phyloP scores from a whole-genome alignment of 2,113 vertebrate species.

The Syrrhaptes paradoxus region DNA sequence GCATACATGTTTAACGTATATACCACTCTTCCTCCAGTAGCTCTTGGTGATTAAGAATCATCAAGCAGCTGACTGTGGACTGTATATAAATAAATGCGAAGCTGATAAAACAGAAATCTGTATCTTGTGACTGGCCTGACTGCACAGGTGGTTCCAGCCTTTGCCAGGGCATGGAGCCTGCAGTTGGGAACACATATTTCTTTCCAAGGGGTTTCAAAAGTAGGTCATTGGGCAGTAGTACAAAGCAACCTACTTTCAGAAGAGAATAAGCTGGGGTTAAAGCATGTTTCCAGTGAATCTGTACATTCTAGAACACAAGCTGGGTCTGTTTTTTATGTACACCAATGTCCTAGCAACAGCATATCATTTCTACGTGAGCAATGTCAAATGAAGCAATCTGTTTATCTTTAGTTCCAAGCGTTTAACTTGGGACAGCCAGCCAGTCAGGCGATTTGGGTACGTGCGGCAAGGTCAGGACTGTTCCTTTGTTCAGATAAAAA shows the following conservation, averaged over 20 bases:
- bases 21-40: background rate
- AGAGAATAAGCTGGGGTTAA: background rate
- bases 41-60: background rate
- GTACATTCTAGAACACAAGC: slow-evolving; percentile 29
- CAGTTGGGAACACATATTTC: slow-evolving; percentile 5
- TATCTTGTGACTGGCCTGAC: slow-evolving; percentile 26
- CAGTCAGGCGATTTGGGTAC: background rate
- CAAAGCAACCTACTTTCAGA: slow-evolving; percentile 39
- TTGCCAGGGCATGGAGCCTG: slow-evolving; percentile 19
- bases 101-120: slow-evolving; percentile 4
- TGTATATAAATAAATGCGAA: slow-evolving; percentile 9
- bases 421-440: background rate
- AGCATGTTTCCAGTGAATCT: background rate
- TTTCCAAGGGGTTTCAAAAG: slow-evolving; percentile 43
- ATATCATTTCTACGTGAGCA: background rate
- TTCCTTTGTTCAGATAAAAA: background rate
- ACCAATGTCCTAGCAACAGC: background rate
- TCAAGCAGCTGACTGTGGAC: background rate
- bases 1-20: background rate
- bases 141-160: background rate
- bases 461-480: background rate
- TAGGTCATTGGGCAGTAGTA: slow-evolving; percentile 50
- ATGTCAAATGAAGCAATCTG: slow-evolving; percentile 8
- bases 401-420: slow-evolving; percentile 29
- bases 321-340: background rate